Percentiles rank a stretch among this genome's conserved stretches.
These are phyloP conservation scores for Virgularia gustaviana DNA, from an alignment of 92 coral and sea anemone genomes.

Conservation along the genomic window DNA sequence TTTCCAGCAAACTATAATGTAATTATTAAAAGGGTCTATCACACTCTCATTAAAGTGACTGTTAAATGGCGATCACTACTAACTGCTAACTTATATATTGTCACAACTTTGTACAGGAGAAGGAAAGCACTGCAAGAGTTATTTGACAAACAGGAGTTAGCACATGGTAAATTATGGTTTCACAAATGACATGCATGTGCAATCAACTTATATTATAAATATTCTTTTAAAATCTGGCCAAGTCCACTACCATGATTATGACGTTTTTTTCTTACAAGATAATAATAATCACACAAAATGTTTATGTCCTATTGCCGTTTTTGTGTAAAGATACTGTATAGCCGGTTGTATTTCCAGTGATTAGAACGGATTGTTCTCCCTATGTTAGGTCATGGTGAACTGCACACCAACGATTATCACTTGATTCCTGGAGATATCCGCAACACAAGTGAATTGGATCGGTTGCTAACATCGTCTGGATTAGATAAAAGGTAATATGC, in stretches of 20 bases:
- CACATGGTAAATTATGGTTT: too few species aligned
- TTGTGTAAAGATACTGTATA: too few species aligned
- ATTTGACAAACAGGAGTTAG: slow-evolving; percentile 62
- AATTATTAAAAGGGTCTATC: not conserved
- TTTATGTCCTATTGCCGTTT: too few species aligned
- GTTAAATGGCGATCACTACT: not conserved
- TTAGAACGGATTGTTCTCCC: too few species aligned
- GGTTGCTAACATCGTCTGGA: slow-evolving; percentile 60
- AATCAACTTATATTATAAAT: too few species aligned
- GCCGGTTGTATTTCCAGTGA: not conserved
- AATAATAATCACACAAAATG: not conserved
- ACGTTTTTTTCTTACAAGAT: too few species aligned
- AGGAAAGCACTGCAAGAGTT: slow-evolving; percentile 77
- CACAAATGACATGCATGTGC: too few species aligned
- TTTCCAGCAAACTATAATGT: not conserved
- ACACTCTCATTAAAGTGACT: too few species aligned
- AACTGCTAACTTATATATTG: too few species aligned
- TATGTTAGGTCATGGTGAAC: slow-evolving; percentile 63
- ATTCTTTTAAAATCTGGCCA: too few species aligned
- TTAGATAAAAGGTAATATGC: slow-evolving; percentile 75
- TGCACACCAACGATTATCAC: slow-evolving; percentile 76
- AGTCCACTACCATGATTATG: too few species aligned
- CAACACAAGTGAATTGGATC: slow-evolving; percentile 55
- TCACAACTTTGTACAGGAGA: slow-evolving; percentile 45
- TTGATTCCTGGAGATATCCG: slow-evolving; percentile 74